Base-by-base conservation (phyloP, 2,797 vertebrate genomes). In the Holocentrus rufus region DNA sequence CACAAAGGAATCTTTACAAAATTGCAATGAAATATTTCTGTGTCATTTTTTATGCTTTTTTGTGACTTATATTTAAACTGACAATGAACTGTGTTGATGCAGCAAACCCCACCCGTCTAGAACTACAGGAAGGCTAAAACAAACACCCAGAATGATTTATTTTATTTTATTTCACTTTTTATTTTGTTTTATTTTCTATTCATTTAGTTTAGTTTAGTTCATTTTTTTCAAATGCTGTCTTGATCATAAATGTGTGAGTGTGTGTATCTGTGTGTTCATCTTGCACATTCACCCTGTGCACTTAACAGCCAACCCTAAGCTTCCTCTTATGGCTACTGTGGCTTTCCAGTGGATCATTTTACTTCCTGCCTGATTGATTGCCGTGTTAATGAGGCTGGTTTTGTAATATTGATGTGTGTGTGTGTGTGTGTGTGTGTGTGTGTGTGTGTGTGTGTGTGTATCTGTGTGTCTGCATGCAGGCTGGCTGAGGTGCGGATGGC, bases 401-500 rank as follows among this genome's bases (percentile, higher is more conserved):
- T 34, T 72, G 47, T 22, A 71, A 14, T 55, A 76, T 57, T 69
- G 3, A 76, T 58, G 0, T 22, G 1, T 54, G 63, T 34, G n/a
- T 56, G 65, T 47, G 31, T 71, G 20, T 18, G 13, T 31, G 58
- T 22, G 17, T 30, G 22, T 39, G 6, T 23, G 10, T 27, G 34
- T 61, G 34, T 59, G 36, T 67, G 36, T 67, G 50, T 70, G 47
- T 49, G 36, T 77, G 36, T 67, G 54, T 77, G 67, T 39, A 34
- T 58, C 47, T 78, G 58, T 67, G 58, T 84, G 77, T 54, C 65
- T 44, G 44, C 18, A 49, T 7, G 30, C 61, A 98, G 97, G 68
- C 85, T 97, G 69, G 83, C 90, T 2, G 92, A 92, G 64, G 82
- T 93, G 85, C 93, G 89, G 9, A 83, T 92, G 27, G 89, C 93